Conservation (phyloP, 2,888 invertebrate species). For the Tachina grossa region DNA sequence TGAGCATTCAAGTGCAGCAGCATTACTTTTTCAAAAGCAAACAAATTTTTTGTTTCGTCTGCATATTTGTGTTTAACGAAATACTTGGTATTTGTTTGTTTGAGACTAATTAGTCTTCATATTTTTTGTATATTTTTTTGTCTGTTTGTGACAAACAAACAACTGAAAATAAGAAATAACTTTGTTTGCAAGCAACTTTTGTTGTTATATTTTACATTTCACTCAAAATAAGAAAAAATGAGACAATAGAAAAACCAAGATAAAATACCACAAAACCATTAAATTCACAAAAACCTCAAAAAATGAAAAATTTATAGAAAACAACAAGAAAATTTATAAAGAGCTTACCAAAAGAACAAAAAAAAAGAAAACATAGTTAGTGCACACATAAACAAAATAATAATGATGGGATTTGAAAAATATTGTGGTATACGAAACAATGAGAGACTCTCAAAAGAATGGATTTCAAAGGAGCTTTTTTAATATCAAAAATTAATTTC, state of each 20-base stretch:
- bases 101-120: slow-evolving; percentile 64
- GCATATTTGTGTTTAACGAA: slow-evolving; percentile 2
- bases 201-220: slow-evolving; percentile 6
- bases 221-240: neutral
- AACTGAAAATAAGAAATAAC: slow-evolving; percentile 44
- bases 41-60: neutral
- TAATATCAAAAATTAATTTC: neutral
- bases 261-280: slow-evolving; percentile 61
- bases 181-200: slow-evolving; percentile 54
- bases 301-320: slow-evolving; percentile 14
- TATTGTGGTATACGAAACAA: slow-evolving; percentile 18
- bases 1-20: neutral
- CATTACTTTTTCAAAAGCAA: neutral
- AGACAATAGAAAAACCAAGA: slow-evolving; percentile 18
- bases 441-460: slow-evolving; percentile 27
- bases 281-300: slow-evolving; percentile 58
- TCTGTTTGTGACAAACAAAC: slow-evolving; percentile 32
- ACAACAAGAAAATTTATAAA: slow-evolving; percentile 57
- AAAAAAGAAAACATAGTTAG: slow-evolving; percentile 14
- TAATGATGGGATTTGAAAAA: slow-evolving; percentile 50
- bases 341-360: slow-evolving; percentile 38
- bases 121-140: slow-evolving; percentile 30
- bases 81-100: slow-evolving; percentile 55
- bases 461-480: neutral
- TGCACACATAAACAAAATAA: slow-evolving; percentile 42